These are phyloP conservation scores for Carduelis carduelis DNA, from an alignment of 2,797 vertebrate genomes.

Conservation along the genomic window DNA sequence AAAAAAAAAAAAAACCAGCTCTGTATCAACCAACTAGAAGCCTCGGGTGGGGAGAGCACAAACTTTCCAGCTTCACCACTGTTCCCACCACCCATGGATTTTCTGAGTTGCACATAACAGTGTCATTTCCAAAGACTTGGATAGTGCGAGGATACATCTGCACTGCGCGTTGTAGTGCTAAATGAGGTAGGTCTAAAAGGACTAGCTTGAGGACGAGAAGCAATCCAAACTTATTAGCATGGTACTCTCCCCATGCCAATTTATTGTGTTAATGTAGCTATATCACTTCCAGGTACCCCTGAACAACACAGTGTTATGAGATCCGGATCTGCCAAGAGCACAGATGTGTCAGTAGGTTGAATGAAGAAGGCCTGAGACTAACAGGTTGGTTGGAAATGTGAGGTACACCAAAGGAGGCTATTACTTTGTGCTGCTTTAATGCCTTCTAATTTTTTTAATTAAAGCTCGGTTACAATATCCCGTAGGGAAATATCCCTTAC, in stretches of 20 bases:
- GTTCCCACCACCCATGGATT: neutral
- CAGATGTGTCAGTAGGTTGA: conserved; percentile 16
- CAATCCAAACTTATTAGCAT: conserved; percentile 15
- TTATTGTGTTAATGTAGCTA: neutral
- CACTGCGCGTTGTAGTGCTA: neutral
- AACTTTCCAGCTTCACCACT: neutral
- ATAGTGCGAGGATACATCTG: neutral
- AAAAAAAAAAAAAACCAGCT: neutral
- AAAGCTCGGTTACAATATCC: conserved; percentile 41
- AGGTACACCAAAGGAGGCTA: conserved; percentile 32
- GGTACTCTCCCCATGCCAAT: conserved; percentile 25
- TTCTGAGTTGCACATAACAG: neutral
- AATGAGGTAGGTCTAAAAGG: conserved; percentile 12
- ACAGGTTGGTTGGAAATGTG: conserved; percentile 42
- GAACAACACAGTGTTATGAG: neutral
- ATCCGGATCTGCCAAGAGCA: neutral
- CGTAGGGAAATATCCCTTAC: conserved; percentile 11
- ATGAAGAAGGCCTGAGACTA: conserved; percentile 21
- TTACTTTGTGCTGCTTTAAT: conserved; percentile 60
- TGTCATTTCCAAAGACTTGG: neutral
- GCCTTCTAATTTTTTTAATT: conserved; percentile 66
- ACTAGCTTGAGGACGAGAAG: conserved; percentile 21
- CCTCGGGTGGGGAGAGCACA: neutral
- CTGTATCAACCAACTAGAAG: neutral
- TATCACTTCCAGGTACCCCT: conserved; percentile 8